These are phyloP conservation scores for Seladonia tumulorum DNA, from an alignment of 2,888 invertebrate species.

Conservation along the genomic window DNA sequence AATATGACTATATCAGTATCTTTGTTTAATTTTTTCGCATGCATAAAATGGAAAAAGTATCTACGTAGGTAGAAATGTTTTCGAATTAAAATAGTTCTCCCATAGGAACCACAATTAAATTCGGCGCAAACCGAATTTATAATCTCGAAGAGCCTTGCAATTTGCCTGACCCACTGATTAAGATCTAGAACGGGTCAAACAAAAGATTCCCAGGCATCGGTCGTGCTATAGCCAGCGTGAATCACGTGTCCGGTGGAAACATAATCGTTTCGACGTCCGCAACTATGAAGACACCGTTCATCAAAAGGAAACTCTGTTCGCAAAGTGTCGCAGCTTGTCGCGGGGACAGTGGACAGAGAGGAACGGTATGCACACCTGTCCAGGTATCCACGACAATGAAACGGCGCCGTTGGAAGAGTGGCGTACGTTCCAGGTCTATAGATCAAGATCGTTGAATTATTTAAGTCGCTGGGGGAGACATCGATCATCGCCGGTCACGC, in stretches of 20 bases:
- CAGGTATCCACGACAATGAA: constrained; percentile 29
- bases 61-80: no score
- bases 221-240: neutral
- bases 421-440: constrained; percentile 55
- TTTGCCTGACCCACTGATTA: neutral
- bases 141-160: neutral
- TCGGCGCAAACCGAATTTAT: no score
- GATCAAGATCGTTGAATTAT: constrained; percentile 79
- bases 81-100: no score
- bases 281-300: neutral
- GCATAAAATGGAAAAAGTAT: no score
- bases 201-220: neutral
- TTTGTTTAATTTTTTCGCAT: no score
- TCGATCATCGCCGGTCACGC: constrained; percentile 79
- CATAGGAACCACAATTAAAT: no score
- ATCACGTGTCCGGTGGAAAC: neutral
- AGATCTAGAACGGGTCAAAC: neutral
- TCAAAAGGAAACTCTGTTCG: no score
- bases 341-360: neutral
- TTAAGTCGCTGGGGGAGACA: constrained; percentile 73
- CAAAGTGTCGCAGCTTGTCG: constrained; percentile 3
- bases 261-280: neutral
- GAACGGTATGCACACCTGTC: constrained; percentile 19
- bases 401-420: constrained; percentile 45
- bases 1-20: no score